phyloP scores from a whole-genome alignment of 2,797 vertebrate genomes.

The Lycodopsis pacificus region DNA sequence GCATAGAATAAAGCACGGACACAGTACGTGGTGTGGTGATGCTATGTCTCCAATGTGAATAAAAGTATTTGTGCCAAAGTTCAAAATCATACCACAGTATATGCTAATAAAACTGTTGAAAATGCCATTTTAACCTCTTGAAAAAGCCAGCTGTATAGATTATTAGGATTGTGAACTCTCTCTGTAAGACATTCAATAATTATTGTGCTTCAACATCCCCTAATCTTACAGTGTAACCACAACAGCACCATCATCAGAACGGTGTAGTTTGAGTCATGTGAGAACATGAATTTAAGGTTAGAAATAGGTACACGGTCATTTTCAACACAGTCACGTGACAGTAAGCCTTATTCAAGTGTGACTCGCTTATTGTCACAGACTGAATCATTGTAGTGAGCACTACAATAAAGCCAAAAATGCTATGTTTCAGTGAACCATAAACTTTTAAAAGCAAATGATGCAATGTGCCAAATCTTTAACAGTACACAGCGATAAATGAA shows the following conservation, averaged over 20 bases:
- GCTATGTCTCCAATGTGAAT: neutral
- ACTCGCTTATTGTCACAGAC: neutral
- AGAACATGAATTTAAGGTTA: neutral
- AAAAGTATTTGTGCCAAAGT: neutral
- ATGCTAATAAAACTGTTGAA: neutral
- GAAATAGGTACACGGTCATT: neutral
- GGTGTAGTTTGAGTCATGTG: neutral
- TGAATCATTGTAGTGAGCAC: neutral
- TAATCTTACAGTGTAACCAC: neutral
- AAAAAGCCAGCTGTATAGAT: neutral
- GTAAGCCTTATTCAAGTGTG: neutral
- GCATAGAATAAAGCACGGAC: neutral
- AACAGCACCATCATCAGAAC: constrained; percentile 10
- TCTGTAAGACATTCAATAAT: neutral
- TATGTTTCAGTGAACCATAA: neutral
- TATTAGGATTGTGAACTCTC: constrained; percentile 4
- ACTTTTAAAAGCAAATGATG: neutral
- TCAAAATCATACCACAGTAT: neutral
- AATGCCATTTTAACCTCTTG: neutral
- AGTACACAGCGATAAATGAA: neutral
- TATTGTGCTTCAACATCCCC: neutral
- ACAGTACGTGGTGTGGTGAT: neutral
- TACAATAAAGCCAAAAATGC: neutral
- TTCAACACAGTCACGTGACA: neutral
- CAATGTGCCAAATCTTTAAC: constrained; percentile 8